phyloP scores from a whole-genome alignment of 2,888 invertebrate genomes.

The Nycteola revayana region DNA sequence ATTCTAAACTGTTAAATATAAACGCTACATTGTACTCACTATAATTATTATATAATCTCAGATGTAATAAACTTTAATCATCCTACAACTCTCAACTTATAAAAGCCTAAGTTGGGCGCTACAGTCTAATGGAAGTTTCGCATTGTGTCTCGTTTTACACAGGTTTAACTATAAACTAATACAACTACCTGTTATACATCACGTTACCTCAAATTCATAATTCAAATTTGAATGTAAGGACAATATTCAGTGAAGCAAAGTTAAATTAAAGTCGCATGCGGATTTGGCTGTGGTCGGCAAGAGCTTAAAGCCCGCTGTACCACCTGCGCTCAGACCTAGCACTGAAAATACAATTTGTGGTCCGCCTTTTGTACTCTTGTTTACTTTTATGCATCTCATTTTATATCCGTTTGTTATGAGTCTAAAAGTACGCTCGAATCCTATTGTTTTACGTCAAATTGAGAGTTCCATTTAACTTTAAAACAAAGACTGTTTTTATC shows the following conservation, averaged over 20 bases:
- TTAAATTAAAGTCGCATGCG: constrained; percentile 77
- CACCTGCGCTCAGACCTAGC: constrained; percentile 64
- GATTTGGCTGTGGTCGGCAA: constrained; percentile 63
- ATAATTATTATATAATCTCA: no score
- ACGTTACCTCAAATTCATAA: constrained; percentile 31
- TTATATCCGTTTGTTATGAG: constrained; percentile 35
- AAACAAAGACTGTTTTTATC: no score
- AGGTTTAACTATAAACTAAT: constrained; percentile 23
- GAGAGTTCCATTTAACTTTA: no score
- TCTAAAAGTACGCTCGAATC: constrained; percentile 8
- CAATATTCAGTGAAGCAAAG: constrained; percentile 71
- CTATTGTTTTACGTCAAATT: no score
- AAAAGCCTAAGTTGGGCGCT: no score
- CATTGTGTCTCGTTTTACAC: no score
- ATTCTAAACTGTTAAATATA: no score
- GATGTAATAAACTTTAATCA: no score
- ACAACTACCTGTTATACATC: constrained; percentile 25
- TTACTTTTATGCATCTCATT: constrained; percentile 68
- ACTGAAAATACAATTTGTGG: constrained; percentile 74
- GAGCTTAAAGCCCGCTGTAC: constrained; percentile 60
- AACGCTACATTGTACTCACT: no score
- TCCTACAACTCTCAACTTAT: no score
- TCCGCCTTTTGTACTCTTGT: constrained; percentile 61
- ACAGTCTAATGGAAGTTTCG: no score
- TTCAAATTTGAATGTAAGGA: constrained; percentile 65